Base-by-base conservation (phyloP, 2,113 vertebrate species). In the Datnioides undecimradiatus region DNA sequence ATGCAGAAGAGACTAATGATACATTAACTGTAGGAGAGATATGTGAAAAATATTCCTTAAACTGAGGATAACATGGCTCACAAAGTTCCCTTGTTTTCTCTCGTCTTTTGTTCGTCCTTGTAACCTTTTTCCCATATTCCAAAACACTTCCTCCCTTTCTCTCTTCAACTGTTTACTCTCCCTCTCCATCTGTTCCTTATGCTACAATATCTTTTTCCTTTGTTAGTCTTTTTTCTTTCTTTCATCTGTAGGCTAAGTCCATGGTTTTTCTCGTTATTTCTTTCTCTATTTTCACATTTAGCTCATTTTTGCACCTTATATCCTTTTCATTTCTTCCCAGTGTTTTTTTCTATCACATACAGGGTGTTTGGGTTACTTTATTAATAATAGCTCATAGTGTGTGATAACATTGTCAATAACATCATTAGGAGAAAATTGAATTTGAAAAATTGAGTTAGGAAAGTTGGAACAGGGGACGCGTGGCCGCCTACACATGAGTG, bases 381-480 rank as follows among this genome's bases (percentile, higher is more conserved):
- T 88, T 85, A 80, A 87, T 85, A 87, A 83, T 68, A 77, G 41
- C 48, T 82, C 83, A 65, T 83, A 46, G 83, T 86, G 82, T 92
- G 90, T 71, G 87, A 87, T 82, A 91, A 90, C 85, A 83, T 88
- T 90, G 89, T 84, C 88, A 85, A 89, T 91, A 91, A 94, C 84
- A 92, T 89, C 49, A 80, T 92, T 89, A 92, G 74, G 65, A 88
- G 84, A 83, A 90, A 94, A 94, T 94, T 89, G 55, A 90, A 93
- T 94, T 94, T 91, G 67, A 88, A 57, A 93, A 94, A 95, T 93
- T 89, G 88, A 94, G 88, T 94, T 94, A 93, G 82, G 81, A 69
- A 78, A 83, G 64, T 76, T 91, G 87, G 76, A 91, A 85, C 60
- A 2, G 55, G 79, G 84, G 67, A 84, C 76, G 29, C 29, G 77